Base-by-base conservation (phyloP, 2,888 invertebrate species). In the Drosophila phalerata region DNA sequence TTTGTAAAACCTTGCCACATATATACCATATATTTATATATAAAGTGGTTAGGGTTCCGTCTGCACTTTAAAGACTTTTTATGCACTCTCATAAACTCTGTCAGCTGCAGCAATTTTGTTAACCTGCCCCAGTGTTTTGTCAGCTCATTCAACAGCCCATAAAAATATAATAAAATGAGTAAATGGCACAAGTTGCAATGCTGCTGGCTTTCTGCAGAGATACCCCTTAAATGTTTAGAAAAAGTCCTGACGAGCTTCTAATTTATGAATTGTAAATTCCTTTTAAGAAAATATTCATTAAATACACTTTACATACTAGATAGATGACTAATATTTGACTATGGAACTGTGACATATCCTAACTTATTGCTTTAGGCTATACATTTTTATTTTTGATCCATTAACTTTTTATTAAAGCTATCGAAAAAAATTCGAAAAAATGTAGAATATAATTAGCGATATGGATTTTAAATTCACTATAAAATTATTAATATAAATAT, bases 91-190 rank as follows among this genome's bases (percentile, higher is more conserved):
- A 61, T 72, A 80, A 74, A 69, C 57, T 67, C 77, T 63, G 84
- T 62, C 73, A 76, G 67, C 67, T 79, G 71, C 82, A 77, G 58
- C 60, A 52, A 63, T 68, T 68, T 55, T 63, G 58, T 61, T 58
- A 72, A 72, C 63, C 77, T 75, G 72, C 40, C 8, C 43, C 34
- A 60, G 60, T 53, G 63, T 72, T 61, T 77, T 77, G 63, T 71
- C 80, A 70, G 82, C 68, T 69, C 82, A 66, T 71, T 67, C 67
- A 60, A 49, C 57, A 77, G 64, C 49, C 61, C 80, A 79, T 82
- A 81, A 81, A 81, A 71, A 49, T 68, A 70, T 57, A 69, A 61
- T 64, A 66, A 66, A 77, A 47, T 45, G 37, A 48, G 22, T 32
- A 49, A 69, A 48, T 48, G 47, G 22, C 47, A 45, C 37, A 22